Conservation (phyloP, 1,140 invertebrate genomes). For the Aethina tumida region DNA sequence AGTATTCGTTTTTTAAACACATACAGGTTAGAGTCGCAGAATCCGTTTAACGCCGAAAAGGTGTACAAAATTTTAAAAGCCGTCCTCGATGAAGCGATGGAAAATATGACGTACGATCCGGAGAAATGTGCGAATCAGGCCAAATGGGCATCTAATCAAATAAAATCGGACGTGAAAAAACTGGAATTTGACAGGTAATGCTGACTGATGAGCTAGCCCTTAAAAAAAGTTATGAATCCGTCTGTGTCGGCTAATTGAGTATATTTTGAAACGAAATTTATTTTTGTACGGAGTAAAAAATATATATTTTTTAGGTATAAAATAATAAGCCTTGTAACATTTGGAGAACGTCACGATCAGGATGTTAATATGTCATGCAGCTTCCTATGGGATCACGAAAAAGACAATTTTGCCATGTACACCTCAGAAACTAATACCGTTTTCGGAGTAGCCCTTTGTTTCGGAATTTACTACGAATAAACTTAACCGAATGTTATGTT, state of each 20-base stretch:
- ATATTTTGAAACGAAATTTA: background rate
- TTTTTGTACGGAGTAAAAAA: background rate
- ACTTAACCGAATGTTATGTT: too few species aligned
- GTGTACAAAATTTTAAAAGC: slow-evolving; percentile 39
- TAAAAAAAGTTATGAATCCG: background rate
- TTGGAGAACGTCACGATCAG: slow-evolving; percentile 47
- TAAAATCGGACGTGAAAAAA: slow-evolving; percentile 37
- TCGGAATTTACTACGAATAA: slow-evolving; percentile 50
- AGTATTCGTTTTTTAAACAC: slow-evolving; percentile 38
- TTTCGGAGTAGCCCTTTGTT: slow-evolving; percentile 44
- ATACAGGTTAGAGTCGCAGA: slow-evolving; percentile 40
- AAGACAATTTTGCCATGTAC: slow-evolving; percentile 43
- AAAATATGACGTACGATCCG: slow-evolving; percentile 38
- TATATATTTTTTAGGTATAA: slow-evolving; percentile 42
- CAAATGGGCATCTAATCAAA: slow-evolving; percentile 34
- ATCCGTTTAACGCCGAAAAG: slow-evolving; percentile 39
- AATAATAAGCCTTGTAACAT: slow-evolving; percentile 43
- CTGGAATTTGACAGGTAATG: slow-evolving; percentile 41
- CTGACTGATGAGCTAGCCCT: background rate
- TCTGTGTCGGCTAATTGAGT: background rate
- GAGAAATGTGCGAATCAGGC: slow-evolving; percentile 34
- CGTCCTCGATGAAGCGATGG: slow-evolving; percentile 37
- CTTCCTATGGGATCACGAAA: slow-evolving; percentile 48
- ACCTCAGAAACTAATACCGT: slow-evolving; percentile 44
- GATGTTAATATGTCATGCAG: slow-evolving; percentile 40